These are phyloP conservation scores for Dexiosoma caninum DNA, from an alignment of 2,888 invertebrate species.

Conservation along the genomic window DNA sequence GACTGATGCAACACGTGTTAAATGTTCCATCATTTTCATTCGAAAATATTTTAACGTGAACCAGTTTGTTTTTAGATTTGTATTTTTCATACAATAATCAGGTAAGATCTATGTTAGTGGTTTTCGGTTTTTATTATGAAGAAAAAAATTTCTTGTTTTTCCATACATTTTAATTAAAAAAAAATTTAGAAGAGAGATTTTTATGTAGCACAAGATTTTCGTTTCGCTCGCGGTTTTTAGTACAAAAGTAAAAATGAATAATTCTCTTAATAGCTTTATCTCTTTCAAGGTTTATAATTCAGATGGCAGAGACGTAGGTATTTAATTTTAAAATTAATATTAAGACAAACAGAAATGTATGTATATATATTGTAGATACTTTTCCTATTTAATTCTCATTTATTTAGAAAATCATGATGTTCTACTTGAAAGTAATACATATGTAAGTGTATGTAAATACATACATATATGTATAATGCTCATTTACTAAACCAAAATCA, in stretches of 20 bases:
- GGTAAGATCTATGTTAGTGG: neutral
- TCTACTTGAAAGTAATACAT: too few species aligned
- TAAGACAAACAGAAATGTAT: too few species aligned
- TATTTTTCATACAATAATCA: neutral
- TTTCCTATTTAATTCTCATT: too few species aligned
- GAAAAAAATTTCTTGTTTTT: neutral
- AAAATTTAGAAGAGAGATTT: neutral
- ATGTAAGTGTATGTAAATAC: too few species aligned
- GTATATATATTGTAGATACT: too few species aligned
- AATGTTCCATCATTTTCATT: conserved; percentile 42
- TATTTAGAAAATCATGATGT: too few species aligned
- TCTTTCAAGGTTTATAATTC: neutral
- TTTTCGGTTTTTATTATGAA: neutral
- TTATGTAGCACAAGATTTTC: neutral
- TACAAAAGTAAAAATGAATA: neutral
- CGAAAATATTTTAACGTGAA: neutral
- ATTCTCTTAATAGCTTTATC: neutral
- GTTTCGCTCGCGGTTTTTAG: neutral
- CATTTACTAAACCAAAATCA: too few species aligned
- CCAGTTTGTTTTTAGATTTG: neutral
- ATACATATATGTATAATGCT: too few species aligned
- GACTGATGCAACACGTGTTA: conserved; percentile 59
- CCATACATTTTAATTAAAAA: neutral
- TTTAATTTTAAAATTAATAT: too few species aligned
- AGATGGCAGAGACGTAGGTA: neutral